Base-by-base conservation (phyloP, 1,140 invertebrate species). In the Ylistrum balloti region DNA sequence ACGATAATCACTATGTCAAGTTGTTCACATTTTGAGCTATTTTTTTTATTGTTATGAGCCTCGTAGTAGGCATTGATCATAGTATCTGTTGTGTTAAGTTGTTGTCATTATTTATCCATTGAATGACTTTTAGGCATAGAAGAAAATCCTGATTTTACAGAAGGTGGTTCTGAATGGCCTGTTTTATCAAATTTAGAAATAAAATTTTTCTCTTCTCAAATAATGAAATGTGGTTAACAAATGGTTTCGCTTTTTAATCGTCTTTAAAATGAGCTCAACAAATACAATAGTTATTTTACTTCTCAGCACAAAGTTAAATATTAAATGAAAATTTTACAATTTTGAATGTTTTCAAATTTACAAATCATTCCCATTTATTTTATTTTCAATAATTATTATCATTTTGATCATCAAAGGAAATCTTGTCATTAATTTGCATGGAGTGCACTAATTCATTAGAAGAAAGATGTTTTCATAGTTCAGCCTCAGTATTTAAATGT, bases 271-370 rank as follows among this genome's bases (percentile, higher is more conserved):
- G 56, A n/a, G 22, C 56, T 74, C 56, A 74, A 22, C 56, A 74
- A 74, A 74, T 5, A 45, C 22, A 74, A 74, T 74, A 3, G 17
- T 74, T n/a, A 28, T 74, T 74, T 74, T 74, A 56, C 45, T 1
- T 74, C 17, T 28, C 28, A 17, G 17, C 7, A 28, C 56, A 28
- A 28, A 74, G 56, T n/a, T 9, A 74, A 28, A 74, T n/a, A n/a
- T 74, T 74, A n/a, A 74, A 74, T 74, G 56, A 17, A 74, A 74
- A 74, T 74, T 74, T 74, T 74, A 74, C 56, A 74, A 45, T 74
- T 74, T 28, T 74, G 56, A 74, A 74, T 74, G 56, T 74, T 74
- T 74, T 74, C 22, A n/a, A 28, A 74, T 74, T 11, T 5, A 74
- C 56, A 22, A 74, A 74, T 74, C 56, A 74, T 74, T 74, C 56